Percentiles rank a stretch among this genome's conserved stretches.
These are phyloP conservation scores for Melanaphis sacchari DNA, from an alignment of 1,140 invertebrate genomes.

Conservation along the genomic window DNA sequence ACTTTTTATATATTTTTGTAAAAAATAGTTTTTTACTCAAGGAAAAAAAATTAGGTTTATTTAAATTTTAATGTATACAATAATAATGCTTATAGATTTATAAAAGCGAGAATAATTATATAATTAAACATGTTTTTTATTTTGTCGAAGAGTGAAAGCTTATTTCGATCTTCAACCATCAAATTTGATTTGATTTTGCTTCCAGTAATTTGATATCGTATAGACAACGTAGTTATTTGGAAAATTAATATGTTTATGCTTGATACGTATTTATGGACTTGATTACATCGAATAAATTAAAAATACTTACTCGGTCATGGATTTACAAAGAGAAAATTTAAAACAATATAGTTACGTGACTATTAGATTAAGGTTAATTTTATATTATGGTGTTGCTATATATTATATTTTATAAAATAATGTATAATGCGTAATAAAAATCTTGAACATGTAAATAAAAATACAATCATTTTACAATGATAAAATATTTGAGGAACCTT, in stretches of 20 bases:
- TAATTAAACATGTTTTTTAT: neutral
- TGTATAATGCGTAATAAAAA: neutral
- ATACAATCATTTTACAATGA: neutral
- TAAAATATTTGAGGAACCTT: neutral
- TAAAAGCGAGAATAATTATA: neutral
- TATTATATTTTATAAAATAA: conserved; percentile 2
- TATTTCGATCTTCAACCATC: neutral
- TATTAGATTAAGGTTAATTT: neutral
- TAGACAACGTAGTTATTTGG: neutral
- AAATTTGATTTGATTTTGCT: conserved; percentile 7
- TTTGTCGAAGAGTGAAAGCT: conserved; percentile 33
- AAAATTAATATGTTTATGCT: conserved; percentile 14
- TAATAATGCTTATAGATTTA: neutral
- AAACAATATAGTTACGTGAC: conserved; percentile 31
- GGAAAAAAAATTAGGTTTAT: neutral
- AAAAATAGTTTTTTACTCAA: neutral
- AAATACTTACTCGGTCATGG: neutral
- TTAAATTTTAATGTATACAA: neutral
- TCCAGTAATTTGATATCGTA: neutral
- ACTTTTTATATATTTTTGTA: neutral
- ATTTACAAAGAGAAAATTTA: conserved; percentile 10
- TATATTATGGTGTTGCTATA: neutral
- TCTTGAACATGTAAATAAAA: neutral
- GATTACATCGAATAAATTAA: conserved; percentile 4
- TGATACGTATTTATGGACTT: neutral